These are phyloP conservation scores for Todiramphus saurophagus DNA, from an alignment of 2,113 vertebrate species.

Conservation along the genomic window DNA sequence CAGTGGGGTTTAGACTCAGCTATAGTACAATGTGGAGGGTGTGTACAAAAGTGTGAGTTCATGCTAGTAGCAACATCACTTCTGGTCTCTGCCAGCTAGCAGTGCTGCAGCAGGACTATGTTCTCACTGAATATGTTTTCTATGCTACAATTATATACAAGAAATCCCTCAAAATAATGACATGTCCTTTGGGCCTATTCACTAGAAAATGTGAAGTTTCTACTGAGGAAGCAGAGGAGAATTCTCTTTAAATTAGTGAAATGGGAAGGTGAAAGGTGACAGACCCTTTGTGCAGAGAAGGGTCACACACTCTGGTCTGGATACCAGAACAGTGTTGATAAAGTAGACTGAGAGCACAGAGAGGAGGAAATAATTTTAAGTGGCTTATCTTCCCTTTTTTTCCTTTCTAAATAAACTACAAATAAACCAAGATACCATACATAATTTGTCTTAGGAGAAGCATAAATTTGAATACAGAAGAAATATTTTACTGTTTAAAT, in stretches of 20 bases:
- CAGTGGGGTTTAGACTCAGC: neutral
- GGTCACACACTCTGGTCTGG: neutral
- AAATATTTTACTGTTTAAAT: neutral
- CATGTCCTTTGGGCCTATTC: neutral
- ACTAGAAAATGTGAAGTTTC: neutral
- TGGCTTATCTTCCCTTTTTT: neutral
- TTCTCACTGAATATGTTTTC: neutral
- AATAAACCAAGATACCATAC: neutral
- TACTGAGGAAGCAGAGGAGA: neutral
- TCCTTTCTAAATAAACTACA: neutral
- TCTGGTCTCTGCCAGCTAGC: neutral
- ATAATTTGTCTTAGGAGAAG: neutral
- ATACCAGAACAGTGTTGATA: neutral
- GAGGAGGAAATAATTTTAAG: neutral
- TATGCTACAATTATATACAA: neutral
- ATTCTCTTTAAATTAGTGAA: neutral
- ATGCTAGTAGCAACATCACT: neutral
- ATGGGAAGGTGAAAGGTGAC: neutral
- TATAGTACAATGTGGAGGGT: neutral
- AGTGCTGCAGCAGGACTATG: accelerated
- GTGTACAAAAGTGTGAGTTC: neutral
- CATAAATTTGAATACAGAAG: neutral
- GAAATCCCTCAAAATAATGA: neutral
- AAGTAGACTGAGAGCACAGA: neutral
- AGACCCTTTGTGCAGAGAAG: neutral